phyloP scores from a whole-genome alignment of 23 tunicate genomes.

The Phallusia fumigata region DNA sequence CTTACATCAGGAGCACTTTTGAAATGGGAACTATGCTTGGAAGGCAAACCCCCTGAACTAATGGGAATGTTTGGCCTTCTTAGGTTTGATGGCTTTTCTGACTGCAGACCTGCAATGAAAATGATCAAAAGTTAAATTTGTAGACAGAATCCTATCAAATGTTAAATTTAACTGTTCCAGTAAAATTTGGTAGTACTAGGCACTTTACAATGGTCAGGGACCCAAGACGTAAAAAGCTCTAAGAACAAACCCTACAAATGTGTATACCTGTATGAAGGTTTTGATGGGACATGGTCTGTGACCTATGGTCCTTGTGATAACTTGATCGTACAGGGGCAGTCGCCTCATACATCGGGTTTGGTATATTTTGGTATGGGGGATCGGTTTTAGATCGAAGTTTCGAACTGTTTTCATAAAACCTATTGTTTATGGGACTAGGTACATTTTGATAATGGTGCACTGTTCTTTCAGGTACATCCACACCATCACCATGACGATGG shows the following conservation, averaged over 20 bases:
- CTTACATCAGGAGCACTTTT: conserved; percentile 14
- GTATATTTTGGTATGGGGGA: neutral
- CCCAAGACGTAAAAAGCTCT: no score
- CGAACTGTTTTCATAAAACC: conserved; percentile 4
- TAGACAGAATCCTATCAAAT: neutral
- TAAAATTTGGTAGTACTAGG: no score
- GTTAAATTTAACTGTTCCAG: no score
- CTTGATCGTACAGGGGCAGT: neutral
- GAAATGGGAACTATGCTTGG: conserved; percentile 25
- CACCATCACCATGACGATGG: neutral
- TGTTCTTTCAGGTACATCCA: neutral
- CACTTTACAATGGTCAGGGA: no score
- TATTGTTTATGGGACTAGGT: neutral
- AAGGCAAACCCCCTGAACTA: conserved; percentile 39
- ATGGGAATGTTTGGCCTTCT: conserved; percentile 53
- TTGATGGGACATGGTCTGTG: conserved; percentile 7
- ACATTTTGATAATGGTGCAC: conserved; percentile 4
- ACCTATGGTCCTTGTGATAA: neutral
- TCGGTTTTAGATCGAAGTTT: neutral
- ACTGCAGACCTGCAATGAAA: neutral
- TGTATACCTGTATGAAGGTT: neutral
- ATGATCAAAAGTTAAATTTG: no score
- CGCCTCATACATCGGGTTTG: neutral
- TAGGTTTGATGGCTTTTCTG: conserved; percentile 8
- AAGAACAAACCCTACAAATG: no score